Base-by-base conservation (phyloP, 2,797 vertebrate genomes). In the Coreius guichenoti region DNA sequence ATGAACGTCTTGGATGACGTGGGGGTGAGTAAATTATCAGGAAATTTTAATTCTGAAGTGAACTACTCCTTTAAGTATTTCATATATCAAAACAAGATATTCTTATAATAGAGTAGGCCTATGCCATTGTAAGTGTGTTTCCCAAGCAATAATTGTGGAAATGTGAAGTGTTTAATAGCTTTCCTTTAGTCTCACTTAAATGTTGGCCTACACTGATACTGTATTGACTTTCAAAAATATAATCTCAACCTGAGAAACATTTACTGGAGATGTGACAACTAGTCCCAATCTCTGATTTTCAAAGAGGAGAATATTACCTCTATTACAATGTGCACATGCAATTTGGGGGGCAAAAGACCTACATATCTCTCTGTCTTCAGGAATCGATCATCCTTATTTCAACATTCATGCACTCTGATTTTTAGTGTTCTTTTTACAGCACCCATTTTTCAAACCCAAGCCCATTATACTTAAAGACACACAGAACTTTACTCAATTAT, bases 341-440 rank as follows among this genome's bases (percentile, higher is more conserved):
- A 58, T n/a, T 39, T 36, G 8, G 23, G 3, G 33, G 21, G 2
- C 8, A n/a, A 77, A 58, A 58, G 7, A 17, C 8, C 8, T 26
- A 9, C 12, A 33, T 23, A 23, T n/a, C 14, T 68, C 29, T 68
- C 19, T 58, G 16, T 29, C 58, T 65, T 61, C 13, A 74, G 8
- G 70, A 82, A 73, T 65, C 58, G 65, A 16, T 49, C 7, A 45
- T 14, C 43, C 21, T 58, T 65, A 12, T 74, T 82, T 49, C 3
- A 33, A n/a, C 19, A 74, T 63, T 74, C 5, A 72, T 61, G 8
- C 11, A 17, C 69, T 70, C 4, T 1, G 8, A 47, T 23, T 54
- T 81, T 81, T 54, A 36, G 45, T 68, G 54, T 70, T 72, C 9
- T 54, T 72, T 82, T 72, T 72, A 8, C 33, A 56, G 54, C 39